Percentiles rank a stretch among this genome's conserved stretches.
Evolutionary conservation across 1,140 invertebrate genomes (phyloP).

Genomic region (Hyphantria cunea): DNA sequence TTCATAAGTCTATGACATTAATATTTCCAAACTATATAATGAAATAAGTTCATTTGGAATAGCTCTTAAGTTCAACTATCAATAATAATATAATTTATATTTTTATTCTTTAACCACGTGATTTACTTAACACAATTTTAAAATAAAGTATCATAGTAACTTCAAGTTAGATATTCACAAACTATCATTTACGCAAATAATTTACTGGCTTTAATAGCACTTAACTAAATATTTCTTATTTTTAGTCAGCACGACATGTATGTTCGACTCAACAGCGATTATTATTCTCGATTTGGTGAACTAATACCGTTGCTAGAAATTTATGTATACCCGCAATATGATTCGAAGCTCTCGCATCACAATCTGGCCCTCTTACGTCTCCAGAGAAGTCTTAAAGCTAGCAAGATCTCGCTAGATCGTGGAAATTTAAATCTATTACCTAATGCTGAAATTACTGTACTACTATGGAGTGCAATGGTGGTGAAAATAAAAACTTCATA

Average conservation of each 20-base stretch:
- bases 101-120: too few relatives aligned
- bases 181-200: too few relatives aligned
- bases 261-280: constrained; percentile 35
- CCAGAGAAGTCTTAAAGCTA: background rate
- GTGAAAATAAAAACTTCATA: background rate
- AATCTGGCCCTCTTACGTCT: constrained; percentile 38
- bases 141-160: too few relatives aligned
- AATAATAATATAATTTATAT: too few relatives aligned
- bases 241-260: background rate
- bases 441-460: background rate
- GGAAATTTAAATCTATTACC: background rate
- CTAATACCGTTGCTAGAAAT: constrained; percentile 20
- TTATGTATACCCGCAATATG: constrained; percentile 35
- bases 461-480: background rate
- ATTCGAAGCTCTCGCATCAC: constrained; percentile 28
- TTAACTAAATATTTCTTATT: too few relatives aligned
- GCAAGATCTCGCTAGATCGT: background rate
- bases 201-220: too few relatives aligned
- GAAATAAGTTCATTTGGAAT: too few relatives aligned
- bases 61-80: too few relatives aligned
- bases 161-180: too few relatives aligned
- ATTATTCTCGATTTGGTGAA: constrained; percentile 21
- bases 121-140: too few relatives aligned
- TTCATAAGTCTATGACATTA: too few relatives aligned
- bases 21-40: too few relatives aligned